These are phyloP conservation scores for Onychomys leucogaster DNA, from an alignment of 2,797 vertebrate genomes.

Conservation along the genomic window DNA sequence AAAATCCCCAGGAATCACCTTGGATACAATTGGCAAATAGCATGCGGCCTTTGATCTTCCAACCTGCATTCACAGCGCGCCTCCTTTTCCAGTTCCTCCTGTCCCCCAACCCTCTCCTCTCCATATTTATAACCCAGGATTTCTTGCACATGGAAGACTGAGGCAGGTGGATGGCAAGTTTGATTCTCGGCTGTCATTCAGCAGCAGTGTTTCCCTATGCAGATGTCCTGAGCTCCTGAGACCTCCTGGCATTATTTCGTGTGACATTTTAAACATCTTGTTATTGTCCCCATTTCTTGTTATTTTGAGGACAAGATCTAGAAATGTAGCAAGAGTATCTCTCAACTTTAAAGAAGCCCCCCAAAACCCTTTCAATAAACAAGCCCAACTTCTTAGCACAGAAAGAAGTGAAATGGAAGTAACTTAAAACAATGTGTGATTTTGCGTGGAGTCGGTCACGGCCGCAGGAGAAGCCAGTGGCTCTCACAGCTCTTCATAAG, in stretches of 20 bases:
- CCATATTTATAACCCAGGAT: not conserved
- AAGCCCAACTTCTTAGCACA: slow-evolving; percentile 7
- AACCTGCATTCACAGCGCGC: not conserved
- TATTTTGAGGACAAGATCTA: slow-evolving; percentile 22
- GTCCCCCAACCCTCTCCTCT: not conserved
- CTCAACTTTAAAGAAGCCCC: not conserved
- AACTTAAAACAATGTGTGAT: not conserved
- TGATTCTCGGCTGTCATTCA: not conserved
- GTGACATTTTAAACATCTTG: slow-evolving; percentile 7
- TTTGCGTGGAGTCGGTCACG: not conserved
- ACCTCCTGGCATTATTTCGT: not conserved
- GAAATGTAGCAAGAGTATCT: not conserved
- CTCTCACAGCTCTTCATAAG: not conserved
- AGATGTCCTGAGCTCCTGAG: not conserved
- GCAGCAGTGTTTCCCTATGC: not conserved
- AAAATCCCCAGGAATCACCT: not conserved
- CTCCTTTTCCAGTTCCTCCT: rapidly evolving
- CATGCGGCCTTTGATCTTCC: not conserved
- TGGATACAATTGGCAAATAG: not conserved
- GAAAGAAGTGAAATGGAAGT: not conserved
- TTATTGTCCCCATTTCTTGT: not conserved
- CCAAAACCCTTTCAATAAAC: not conserved
- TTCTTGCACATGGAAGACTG: not conserved
- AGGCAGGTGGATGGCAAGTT: not conserved
- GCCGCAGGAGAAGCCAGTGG: not conserved